Evolutionary conservation across 2,113 vertebrate species (phyloP).

Genomic region (Tringa solitaria): DNA sequence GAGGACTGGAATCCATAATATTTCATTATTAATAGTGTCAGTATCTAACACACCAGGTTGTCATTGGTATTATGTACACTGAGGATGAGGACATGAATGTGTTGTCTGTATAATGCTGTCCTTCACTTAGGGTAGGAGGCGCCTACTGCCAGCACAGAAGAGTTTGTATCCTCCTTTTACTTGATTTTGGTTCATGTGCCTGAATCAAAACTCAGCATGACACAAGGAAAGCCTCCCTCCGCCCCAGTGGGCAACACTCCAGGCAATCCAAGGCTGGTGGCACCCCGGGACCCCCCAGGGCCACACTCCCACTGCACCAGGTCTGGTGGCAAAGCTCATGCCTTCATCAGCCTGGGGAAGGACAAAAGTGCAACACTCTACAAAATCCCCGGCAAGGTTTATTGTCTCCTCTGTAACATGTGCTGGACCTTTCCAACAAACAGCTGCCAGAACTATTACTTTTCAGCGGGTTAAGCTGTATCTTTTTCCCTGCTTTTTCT

Average conservation of each 20-base stretch:
- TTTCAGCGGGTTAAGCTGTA: neutral
- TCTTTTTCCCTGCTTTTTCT: neutral
- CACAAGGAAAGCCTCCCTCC: neutral
- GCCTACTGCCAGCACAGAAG: neutral
- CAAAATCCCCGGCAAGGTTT: neutral
- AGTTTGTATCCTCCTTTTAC: neutral
- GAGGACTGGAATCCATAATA: neutral
- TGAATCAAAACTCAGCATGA: neutral
- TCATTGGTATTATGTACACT: rapidly evolving
- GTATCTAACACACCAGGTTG: neutral
- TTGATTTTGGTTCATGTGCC: neutral
- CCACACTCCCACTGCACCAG: neutral
- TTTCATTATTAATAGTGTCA: neutral
- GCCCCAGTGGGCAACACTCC: rapidly evolving
- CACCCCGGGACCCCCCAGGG: too few relatives aligned
- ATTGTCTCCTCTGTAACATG: neutral
- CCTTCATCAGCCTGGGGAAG: rapidly evolving
- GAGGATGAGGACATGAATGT: neutral
- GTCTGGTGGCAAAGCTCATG: rapidly evolving
- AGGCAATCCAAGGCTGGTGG: too few relatives aligned
- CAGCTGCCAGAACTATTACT: neutral
- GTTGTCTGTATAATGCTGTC: neutral
- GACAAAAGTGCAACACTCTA: neutral
- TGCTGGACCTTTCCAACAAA: neutral
- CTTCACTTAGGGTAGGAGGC: neutral